Evolutionary conservation across 2,888 invertebrate species (phyloP), one percentile per base, ranked within the genome.

Genomic region (Brachypterus glaber): DNA sequence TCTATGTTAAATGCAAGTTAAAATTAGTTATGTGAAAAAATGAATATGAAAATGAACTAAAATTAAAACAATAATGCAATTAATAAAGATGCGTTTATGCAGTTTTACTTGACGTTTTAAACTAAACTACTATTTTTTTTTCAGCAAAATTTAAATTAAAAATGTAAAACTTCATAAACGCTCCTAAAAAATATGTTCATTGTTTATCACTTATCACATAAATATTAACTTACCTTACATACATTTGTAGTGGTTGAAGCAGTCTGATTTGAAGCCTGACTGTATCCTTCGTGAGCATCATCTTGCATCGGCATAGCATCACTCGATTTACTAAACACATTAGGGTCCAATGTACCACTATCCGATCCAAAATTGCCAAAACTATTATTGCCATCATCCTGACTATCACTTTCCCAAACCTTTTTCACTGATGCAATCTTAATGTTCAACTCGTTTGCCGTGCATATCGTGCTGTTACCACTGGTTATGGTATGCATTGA

Each of bases 371-470:
- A 35, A 21, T 21, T 21, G 8, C 11, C 7, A 26, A 60, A 58
- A 41, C 49, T 59, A 33, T 51, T 52, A 45, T 43, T 59, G 38
- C 40, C 46, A 39, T 63, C 64, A 60, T 77, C 67, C 60, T 72
- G 66, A 14, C 53, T 52, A 52, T 74, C 67, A 31, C 66, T 49
- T 57, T 87, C 86, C 86, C 86, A 87, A 9, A 27, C 27, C 46
- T 85, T 88, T 66, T 93, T 93, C 30, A 92, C 92, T 46, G 90
- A 88, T 24, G 90, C 90, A 52, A 93, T 92, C 70, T 93, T 93
- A 68, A 88, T 77, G 68, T 90, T 90, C 49, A 93, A 76, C 11
- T 60, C 60, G 65, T 93, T 93, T 25, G 90, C 90, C 25, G 89
- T 85, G 46, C 85, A 78, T 51, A 85, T 84, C 7, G 82, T 79